Evolutionary conservation across 2,888 invertebrate species (phyloP).

Genomic region (Tetramorium bicarinatum): DNA sequence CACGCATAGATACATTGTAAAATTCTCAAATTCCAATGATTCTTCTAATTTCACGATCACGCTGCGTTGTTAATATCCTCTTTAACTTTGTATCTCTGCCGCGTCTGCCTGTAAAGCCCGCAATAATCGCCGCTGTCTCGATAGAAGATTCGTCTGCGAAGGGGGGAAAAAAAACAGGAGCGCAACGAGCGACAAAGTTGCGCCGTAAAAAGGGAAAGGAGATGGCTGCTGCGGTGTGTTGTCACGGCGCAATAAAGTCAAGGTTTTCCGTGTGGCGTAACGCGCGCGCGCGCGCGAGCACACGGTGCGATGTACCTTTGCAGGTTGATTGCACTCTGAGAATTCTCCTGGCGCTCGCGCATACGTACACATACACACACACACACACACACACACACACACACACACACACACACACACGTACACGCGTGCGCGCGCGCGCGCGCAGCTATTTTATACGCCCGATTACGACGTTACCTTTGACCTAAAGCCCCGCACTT

Average conservation of each 20-base stretch:
- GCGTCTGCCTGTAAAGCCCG: not conserved
- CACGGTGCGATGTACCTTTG: conserved; percentile 72
- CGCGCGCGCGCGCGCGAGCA: conserved; percentile 19
- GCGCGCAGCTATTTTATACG: conserved; percentile 21
- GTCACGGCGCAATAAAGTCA: conserved; percentile 78
- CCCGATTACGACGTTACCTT: conserved; percentile 36
- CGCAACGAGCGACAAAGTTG: conserved; percentile 45
- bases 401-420: too few species aligned
- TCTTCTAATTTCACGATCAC: not conserved
- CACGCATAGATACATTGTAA: not conserved
- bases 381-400: not conserved
- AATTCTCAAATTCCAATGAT: not conserved
- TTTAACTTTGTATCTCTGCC: not conserved
- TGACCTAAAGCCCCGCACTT: conserved; percentile 39
- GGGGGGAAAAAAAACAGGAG: not conserved
- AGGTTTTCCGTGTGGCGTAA: conserved; percentile 79
- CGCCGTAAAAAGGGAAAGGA: conserved; percentile 74
- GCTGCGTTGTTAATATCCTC: not conserved
- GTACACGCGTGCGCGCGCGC: too few species aligned
- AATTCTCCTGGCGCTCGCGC: not conserved
- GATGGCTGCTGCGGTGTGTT: conserved; percentile 62
- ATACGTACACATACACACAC: too few species aligned
- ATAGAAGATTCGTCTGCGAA: not conserved
- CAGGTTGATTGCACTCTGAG: conserved; percentile 76
- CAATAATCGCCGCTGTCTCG: not conserved